Base-by-base conservation (phyloP, 2,113 vertebrate species). In the Regulus satrapa region DNA sequence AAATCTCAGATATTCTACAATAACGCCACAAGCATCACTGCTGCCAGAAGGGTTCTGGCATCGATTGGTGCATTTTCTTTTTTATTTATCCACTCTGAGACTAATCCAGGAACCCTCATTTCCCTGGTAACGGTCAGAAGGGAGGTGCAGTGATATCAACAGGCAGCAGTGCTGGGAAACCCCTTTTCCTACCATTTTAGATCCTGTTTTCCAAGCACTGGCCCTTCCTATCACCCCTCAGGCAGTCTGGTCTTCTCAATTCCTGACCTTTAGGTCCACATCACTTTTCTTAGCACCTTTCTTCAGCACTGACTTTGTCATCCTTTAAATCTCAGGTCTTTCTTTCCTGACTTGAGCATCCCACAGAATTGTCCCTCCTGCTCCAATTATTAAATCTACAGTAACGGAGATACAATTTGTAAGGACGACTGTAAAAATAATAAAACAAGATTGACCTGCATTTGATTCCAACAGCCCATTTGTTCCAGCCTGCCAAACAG, bases 401-500 rank as follows among this genome's bases (percentile, higher is more conserved):
- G 41, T 67, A 77, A 92, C 38, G 40, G 59, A 81, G 64, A 49
- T 9, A 91, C 12, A 43, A 92, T 85, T 94, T 92, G 85, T 77
- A 90, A 78, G 45, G 46, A 59, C 74, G 78, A 63, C 59, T 76
- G 26, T 84, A 83, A 71, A 92, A 95, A 94, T 48, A 89, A 91
- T 87, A 75, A 81, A 92, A 66, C 63, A 81, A 91, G 83, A 95
- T 75, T 64, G 89, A 86, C 55, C 40, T 43, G 74, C 15, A 7
- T 36, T 76, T 69, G 78, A 76, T 93, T 96, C 75, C 82, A 96
- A 32, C 4, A 17, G 82, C 55, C 51, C 89, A 86, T 90, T 97
- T 77, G 56, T 74, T 90, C 82, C 85, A 95, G 92, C 51, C 64
- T 67, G 75, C 52, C 90, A 95, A 93, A 84, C 88, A 54, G 72